These are phyloP conservation scores for Etia nguti DNA, from an alignment of 2,113 vertebrate species.

Conservation along the genomic window DNA sequence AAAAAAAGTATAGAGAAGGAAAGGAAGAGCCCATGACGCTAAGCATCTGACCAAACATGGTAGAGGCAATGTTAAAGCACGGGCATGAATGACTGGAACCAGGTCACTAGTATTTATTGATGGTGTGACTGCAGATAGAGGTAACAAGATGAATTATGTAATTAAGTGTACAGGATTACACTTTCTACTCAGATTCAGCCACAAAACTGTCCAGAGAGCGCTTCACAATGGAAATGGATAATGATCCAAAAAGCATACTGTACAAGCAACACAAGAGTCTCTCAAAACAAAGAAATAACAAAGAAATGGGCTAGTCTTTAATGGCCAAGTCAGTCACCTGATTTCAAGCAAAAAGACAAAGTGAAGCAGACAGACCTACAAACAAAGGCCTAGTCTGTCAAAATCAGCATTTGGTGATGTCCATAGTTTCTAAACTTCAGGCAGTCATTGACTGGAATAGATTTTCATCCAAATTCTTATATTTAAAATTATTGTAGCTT, in stretches of 20 bases:
- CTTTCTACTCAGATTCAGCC: neutral
- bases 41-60: neutral
- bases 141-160: neutral
- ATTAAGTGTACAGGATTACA: neutral
- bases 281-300: neutral
- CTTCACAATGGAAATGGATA: neutral
- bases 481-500: neutral
- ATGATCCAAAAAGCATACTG: neutral
- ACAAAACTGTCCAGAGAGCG: rapidly evolving
- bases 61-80: neutral
- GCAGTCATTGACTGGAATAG: neutral
- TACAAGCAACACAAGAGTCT: neutral
- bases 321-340: neutral
- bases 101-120: neutral
- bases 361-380: neutral
- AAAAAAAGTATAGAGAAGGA: neutral
- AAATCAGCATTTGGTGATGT: neutral
- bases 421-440: neutral
- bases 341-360: neutral
- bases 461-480: neutral
- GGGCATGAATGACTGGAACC: neutral
- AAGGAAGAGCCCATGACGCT: neutral
- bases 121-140: neutral
- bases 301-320: neutral
- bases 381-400: neutral